phyloP scores from a whole-genome alignment of 2,797 vertebrate genomes.

The Leucoraja ocellata region DNA sequence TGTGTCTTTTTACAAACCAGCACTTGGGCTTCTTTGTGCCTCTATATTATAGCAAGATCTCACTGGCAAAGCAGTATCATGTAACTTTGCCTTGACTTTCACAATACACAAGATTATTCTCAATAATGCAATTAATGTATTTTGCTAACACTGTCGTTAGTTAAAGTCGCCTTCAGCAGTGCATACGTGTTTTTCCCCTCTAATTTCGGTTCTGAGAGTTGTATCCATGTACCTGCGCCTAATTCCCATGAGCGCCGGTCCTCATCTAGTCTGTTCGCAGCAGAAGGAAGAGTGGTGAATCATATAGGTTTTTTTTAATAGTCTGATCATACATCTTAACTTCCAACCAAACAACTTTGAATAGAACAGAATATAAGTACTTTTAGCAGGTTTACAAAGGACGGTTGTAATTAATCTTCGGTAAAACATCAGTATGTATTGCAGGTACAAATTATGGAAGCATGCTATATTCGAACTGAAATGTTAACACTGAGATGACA shows the following conservation, averaged over 20 bases:
- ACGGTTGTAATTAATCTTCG: background rate
- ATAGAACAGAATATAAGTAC: background rate
- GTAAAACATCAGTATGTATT: background rate
- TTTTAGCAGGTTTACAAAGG: background rate
- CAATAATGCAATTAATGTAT: conserved; percentile 22
- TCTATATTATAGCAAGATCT: background rate
- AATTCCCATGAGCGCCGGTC: background rate
- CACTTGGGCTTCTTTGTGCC: too few species aligned
- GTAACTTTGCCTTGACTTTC: background rate
- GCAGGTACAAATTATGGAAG: background rate
- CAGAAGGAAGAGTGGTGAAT: background rate
- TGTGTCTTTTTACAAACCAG: too few species aligned
- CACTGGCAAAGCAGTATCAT: background rate
- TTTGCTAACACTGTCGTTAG: background rate
- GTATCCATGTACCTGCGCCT: background rate
- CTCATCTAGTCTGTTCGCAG: background rate
- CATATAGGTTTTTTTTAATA: background rate
- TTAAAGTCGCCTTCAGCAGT: background rate
- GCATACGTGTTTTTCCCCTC: background rate
- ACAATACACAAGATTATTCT: background rate
- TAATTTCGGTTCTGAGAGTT: background rate
- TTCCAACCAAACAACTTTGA: background rate
- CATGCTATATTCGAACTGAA: background rate
- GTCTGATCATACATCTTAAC: background rate
- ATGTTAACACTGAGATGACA: background rate